Evolutionary conservation across 2,113 vertebrate genomes (phyloP).

Genomic region (Pelmatolapia mariae): DNA sequence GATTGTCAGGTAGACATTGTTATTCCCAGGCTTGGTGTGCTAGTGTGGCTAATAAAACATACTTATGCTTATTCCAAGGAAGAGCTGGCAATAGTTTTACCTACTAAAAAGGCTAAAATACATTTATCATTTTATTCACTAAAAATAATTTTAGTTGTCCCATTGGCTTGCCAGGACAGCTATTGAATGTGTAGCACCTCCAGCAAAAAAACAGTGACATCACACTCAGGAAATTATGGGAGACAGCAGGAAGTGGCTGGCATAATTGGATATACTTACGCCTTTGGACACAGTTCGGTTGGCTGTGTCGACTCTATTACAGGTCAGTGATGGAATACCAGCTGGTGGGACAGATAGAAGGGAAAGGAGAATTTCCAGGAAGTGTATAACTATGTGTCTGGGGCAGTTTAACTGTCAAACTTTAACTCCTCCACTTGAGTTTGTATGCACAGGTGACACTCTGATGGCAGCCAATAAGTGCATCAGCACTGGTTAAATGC

Average conservation of each 20-base stretch:
- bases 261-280: neutral
- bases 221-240: neutral
- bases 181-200: neutral
- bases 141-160: neutral
- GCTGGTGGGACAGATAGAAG: conserved; percentile 7
- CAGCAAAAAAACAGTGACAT: neutral
- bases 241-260: neutral
- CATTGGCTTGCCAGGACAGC: neutral
- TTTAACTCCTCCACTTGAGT: neutral
- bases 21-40: neutral
- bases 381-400: neutral
- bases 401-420: neutral
- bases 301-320: neutral
- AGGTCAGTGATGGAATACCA: conserved; percentile 16
- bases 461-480: neutral
- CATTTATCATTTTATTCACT: neutral
- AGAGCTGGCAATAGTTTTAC: neutral
- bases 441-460: neutral
- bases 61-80: neutral
- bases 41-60: neutral
- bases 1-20: neutral
- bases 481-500: neutral
- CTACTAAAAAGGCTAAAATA: neutral
- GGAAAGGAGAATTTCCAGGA: neutral
- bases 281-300: neutral